These are phyloP conservation scores for Epinotia demarniana DNA, from an alignment of 2,888 invertebrate species.

Conservation along the genomic window DNA sequence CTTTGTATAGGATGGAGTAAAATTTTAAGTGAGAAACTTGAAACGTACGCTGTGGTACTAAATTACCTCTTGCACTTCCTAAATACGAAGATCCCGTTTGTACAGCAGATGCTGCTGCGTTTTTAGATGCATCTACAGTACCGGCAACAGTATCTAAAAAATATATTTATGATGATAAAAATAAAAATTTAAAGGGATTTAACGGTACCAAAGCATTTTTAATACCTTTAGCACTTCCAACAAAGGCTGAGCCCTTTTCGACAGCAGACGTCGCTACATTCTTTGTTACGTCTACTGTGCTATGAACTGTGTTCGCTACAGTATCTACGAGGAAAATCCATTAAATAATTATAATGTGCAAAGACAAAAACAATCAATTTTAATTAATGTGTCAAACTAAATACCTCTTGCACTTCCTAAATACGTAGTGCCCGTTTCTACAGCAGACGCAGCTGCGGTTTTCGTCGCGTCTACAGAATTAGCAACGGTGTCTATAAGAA, in stretches of 20 bases:
- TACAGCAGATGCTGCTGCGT: slow-evolving; percentile 52
- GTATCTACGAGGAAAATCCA: slow-evolving; percentile 46
- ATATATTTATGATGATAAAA: no score
- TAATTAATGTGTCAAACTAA: neutral
- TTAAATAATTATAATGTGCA: slow-evolving; percentile 37
- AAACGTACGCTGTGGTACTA: neutral
- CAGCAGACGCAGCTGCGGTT: slow-evolving; percentile 53
- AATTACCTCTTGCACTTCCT: slow-evolving; percentile 58
- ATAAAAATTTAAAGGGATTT: no score
- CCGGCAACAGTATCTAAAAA: slow-evolving; percentile 41
- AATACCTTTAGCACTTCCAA: slow-evolving; percentile 51
- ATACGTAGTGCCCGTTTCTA: slow-evolving; percentile 52
- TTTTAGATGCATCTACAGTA: slow-evolving; percentile 57
- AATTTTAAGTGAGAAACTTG: no score
- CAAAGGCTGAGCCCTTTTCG: slow-evolving; percentile 47
- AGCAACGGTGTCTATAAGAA: slow-evolving; percentile 41
- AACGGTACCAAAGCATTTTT: neutral
- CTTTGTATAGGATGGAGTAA: no score
- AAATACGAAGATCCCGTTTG: slow-evolving; percentile 52
- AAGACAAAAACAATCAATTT: neutral
- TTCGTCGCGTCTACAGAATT: slow-evolving; percentile 57
- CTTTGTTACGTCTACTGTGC: slow-evolving; percentile 50
- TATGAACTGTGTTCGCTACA: slow-evolving; percentile 47
- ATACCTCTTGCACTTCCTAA: slow-evolving; percentile 59
- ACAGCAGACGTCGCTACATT: slow-evolving; percentile 46